Conservation (phyloP, 2,113 vertebrate species). For the Columba janthina region DNA sequence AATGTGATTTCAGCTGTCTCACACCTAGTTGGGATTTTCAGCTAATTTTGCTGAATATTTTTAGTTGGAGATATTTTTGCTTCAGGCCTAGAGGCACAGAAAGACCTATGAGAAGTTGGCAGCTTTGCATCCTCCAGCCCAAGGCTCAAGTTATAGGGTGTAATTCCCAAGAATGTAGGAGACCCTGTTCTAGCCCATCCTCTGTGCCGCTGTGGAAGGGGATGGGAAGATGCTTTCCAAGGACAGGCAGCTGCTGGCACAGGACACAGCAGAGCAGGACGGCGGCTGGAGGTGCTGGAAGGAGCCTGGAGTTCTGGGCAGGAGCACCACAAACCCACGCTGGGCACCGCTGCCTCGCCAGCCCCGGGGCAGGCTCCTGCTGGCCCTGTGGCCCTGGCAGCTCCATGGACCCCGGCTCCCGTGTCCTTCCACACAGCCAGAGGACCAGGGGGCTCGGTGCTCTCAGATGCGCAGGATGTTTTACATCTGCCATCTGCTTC, state of each 20-base stretch:
- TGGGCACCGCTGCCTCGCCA: neutral
- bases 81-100: neutral
- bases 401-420: rapidly evolving
- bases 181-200: neutral
- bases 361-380: neutral
- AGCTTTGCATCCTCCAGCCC: neutral
- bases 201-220: neutral
- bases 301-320: neutral
- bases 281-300: neutral
- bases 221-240: neutral
- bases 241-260: neutral
- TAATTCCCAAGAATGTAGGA: neutral
- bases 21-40: slow-evolving; percentile 36
- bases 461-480: neutral
- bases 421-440: neutral
- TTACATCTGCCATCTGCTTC: slow-evolving; percentile 5
- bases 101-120: neutral
- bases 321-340: rapidly evolving
- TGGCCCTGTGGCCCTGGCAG: neutral
- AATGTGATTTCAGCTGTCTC: slow-evolving; percentile 23
- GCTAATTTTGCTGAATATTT: neutral
- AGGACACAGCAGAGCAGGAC: neutral
- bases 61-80: neutral
- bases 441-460: neutral
- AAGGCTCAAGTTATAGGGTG: too few species aligned